Conservation (phyloP, 2,797 vertebrate genomes). For the Tragelaphus oryx region DNA sequence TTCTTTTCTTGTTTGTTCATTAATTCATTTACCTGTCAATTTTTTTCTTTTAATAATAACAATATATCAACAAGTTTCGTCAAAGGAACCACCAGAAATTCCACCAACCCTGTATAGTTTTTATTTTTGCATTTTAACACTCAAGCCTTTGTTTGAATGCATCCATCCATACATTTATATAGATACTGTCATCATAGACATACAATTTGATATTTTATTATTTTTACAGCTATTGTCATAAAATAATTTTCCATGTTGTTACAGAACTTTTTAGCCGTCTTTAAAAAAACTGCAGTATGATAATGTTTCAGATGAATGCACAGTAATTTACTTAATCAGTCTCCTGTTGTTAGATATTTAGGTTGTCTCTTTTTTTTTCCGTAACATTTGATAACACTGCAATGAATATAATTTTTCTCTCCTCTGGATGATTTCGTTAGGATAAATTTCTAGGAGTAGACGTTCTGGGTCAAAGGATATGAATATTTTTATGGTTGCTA, state of each 20-base stretch:
- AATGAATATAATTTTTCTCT: slow-evolving; percentile 29
- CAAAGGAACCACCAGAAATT: background rate
- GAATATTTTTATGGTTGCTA: slow-evolving; percentile 58
- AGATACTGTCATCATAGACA: background rate
- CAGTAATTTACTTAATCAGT: background rate
- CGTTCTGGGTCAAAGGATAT: slow-evolving; percentile 45
- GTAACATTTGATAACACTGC: background rate
- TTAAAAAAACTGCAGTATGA: background rate
- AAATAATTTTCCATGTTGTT: slow-evolving; percentile 20
- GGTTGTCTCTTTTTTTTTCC: background rate
- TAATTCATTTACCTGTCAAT: background rate
- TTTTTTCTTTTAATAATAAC: slow-evolving; percentile 11
- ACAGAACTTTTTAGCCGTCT: background rate
- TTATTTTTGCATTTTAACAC: background rate
- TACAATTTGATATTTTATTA: background rate
- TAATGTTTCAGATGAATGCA: background rate
- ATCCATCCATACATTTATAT: background rate
- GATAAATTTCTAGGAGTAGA: slow-evolving; percentile 36
- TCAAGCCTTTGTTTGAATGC: background rate
- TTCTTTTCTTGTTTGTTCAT: background rate
- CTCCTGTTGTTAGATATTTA: background rate
- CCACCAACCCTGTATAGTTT: background rate
- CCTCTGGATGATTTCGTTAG: slow-evolving; percentile 40
- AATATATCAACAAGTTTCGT: slow-evolving; percentile 3
- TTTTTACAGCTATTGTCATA: background rate